Percentiles rank a stretch among this genome's conserved stretches.
phyloP scores from a whole-genome alignment of 2,888 invertebrate species.

The Caenorhabditis sp. region DNA sequence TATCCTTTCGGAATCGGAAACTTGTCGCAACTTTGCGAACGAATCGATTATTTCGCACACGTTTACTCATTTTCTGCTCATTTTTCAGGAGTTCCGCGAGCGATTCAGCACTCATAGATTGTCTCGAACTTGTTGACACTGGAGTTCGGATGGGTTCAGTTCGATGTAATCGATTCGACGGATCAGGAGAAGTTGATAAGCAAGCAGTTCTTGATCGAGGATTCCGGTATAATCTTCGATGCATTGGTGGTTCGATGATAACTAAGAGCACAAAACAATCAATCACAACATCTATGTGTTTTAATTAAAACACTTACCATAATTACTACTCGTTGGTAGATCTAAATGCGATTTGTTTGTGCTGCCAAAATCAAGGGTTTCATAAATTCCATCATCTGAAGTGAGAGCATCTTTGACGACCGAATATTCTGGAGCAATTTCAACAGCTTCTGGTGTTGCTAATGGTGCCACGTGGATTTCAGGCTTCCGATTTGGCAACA shows the following conservation, averaged over 20 bases:
- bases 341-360: neutral
- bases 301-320: neutral
- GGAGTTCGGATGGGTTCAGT: constrained; percentile 15
- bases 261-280: neutral
- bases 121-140: constrained; percentile 5
- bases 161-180: constrained; percentile 21
- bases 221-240: neutral
- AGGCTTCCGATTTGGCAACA: constrained; percentile 12
- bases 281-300: neutral
- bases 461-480: constrained; percentile 48
- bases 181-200: constrained; percentile 17
- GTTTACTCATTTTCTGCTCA: constrained; percentile 2
- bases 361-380: constrained; percentile 23
- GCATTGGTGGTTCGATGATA: neutral
- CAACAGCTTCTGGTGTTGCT: constrained; percentile 54
- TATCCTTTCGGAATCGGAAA: constrained; percentile 43
- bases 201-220: constrained; percentile 9
- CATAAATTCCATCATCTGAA: constrained; percentile 27
- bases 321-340: neutral
- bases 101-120: constrained; percentile 41
- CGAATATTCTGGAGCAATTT: constrained; percentile 51
- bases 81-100: constrained; percentile 12
- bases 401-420: constrained; percentile 31
- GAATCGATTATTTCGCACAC: constrained; percentile 17
- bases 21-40: constrained; percentile 53